phyloP scores from a whole-genome alignment of 2,113 vertebrate genomes.

The Trogon surrucura region DNA sequence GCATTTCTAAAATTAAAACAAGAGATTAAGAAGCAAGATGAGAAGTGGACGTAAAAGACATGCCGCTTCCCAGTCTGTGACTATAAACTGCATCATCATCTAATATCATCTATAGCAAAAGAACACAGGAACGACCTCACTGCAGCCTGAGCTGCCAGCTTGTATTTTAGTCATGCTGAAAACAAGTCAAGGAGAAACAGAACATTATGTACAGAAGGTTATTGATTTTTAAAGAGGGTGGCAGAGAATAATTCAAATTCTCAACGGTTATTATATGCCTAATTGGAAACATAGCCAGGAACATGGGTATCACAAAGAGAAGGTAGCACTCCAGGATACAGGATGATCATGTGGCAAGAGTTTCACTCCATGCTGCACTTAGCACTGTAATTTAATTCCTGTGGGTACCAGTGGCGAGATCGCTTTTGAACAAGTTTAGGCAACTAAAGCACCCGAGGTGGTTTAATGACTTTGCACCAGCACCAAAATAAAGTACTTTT shows the following conservation, averaged over 20 bases:
- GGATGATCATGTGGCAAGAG: not conserved
- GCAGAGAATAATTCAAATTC: constrained; percentile 36
- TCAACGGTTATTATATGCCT: constrained; percentile 27
- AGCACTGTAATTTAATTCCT: constrained; percentile 48
- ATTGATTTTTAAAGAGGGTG: constrained; percentile 19
- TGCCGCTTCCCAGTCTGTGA: not conserved
- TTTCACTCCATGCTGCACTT: not conserved
- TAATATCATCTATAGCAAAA: not conserved
- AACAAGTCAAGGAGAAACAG: constrained; percentile 41
- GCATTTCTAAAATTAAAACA: not conserved
- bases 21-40: not conserved
- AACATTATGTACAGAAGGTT: constrained; percentile 46
- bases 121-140: not conserved
- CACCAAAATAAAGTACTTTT: constrained; percentile 22
- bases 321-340: constrained; percentile 14
- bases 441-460: constrained; percentile 18
- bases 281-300: constrained; percentile 29
- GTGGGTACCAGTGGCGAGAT: not conserved
- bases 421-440: not conserved
- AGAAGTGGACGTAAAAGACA: not conserved
- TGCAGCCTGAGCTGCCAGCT: constrained; percentile 2
- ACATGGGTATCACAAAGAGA: constrained; percentile 17
- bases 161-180: constrained; percentile 20
- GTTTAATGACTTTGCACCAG: constrained; percentile 19
- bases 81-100: not conserved